These are phyloP conservation scores for Campoletis sonorensis DNA, from an alignment of 1,140 invertebrate genomes.

Conservation along the genomic window DNA sequence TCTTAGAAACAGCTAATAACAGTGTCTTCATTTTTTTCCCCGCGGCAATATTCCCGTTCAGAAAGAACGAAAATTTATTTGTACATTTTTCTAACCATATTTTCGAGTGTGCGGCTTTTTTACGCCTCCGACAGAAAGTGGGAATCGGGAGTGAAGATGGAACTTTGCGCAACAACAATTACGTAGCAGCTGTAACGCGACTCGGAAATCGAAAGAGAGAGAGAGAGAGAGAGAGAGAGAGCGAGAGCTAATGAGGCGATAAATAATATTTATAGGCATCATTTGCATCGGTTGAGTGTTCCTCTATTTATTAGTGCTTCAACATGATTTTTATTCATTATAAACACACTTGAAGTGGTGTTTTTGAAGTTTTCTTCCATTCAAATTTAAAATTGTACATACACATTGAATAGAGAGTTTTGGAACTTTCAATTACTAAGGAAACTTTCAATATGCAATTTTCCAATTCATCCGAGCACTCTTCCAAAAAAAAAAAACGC, in stretches of 20 bases:
- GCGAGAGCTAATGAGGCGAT: slow-evolving; percentile 10
- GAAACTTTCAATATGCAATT: too few relatives aligned
- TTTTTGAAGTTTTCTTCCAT: too few relatives aligned
- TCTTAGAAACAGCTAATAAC: too few relatives aligned
- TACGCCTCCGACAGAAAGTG: slow-evolving; percentile 2
- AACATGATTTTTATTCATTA: neutral
- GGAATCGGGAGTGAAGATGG: slow-evolving; percentile 40
- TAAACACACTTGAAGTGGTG: too few relatives aligned
- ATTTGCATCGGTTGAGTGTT: neutral
- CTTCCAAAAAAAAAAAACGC: too few relatives aligned
- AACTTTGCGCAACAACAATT: slow-evolving; percentile 56
- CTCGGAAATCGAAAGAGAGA: neutral
- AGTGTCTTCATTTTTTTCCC: too few relatives aligned
- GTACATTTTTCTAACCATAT: too few relatives aligned
- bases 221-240: neutral
- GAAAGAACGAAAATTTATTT: neutral
- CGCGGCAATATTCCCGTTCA: neutral
- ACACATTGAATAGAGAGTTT: too few relatives aligned
- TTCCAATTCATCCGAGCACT: too few relatives aligned
- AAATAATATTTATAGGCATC: slow-evolving; percentile 4
- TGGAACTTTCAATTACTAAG: too few relatives aligned
- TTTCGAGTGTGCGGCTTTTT: neutral
- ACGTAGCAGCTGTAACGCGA: neutral
- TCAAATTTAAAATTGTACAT: too few relatives aligned
- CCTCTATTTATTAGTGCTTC: neutral